A percentile compares a stretch with the other conserved stretches of the same genome.
Evolutionary conservation across 2,113 vertebrate genomes (phyloP).

Genomic region (Leptodactylus fuscus): DNA sequence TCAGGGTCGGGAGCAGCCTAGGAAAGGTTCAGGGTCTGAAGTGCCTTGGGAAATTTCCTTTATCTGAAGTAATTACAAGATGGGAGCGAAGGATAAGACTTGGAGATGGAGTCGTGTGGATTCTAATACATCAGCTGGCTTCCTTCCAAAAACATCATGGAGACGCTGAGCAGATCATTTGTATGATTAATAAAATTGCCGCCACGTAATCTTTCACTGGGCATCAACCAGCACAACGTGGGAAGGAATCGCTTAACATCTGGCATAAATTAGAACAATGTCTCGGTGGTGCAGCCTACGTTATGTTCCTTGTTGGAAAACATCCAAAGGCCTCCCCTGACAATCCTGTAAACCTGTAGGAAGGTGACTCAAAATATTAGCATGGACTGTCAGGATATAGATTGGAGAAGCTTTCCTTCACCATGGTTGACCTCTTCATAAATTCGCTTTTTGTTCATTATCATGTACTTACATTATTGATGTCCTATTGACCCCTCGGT

Average conservation of each 20-base stretch:
- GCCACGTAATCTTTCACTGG: neutral
- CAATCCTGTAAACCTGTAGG: no score
- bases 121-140: constrained; percentile 32
- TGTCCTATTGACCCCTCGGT: neutral
- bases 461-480: neutral
- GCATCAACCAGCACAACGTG: neutral
- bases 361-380: no score
- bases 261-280: no score
- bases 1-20: neutral
- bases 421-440: no score
- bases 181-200: constrained; percentile 10
- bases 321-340: no score
- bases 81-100: neutral
- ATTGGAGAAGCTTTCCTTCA: no score
- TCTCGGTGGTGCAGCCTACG: no score
- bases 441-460: no score
- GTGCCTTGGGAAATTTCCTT: neutral
- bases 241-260: no score
- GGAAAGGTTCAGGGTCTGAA: neutral
- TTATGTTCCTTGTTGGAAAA: no score
- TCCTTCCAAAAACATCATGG: constrained; percentile 38
- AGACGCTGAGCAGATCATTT: constrained; percentile 16
- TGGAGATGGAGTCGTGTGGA: constrained; percentile 6
- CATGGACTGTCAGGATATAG: no score
- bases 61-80: constrained; percentile 35